Base-by-base conservation (phyloP, 2,888 invertebrate genomes). In the Drosophila anomalata region DNA sequence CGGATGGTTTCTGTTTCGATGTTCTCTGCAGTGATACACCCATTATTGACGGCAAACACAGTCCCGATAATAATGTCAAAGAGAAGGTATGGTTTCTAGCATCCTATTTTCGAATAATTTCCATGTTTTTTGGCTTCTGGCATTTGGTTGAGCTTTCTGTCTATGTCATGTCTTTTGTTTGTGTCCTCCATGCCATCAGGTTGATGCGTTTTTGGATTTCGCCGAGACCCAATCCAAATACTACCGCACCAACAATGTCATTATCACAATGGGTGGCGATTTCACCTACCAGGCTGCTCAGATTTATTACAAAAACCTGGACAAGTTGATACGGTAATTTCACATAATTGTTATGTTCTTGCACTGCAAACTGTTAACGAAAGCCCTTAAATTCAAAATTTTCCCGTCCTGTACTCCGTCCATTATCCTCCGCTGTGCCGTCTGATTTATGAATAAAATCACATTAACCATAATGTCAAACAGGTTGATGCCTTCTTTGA, bases 1-100 rank as follows among this genome's bases (percentile, higher is more conserved):
- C 99, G 0, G 93, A 94, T 6, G 98, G 98, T 0, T 99, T 98
- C 91, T 99, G 99, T 88, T 99, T 97, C 90, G 99, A 99, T 89
- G 93, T 95, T 5, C 93, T 96, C 0, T 99, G 99, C 88, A 90
- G 91, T 0, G 97, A 97, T 89, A 95, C 96, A 50, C 97, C 97
- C 0, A 96, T 98, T 11, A 94, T 97, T 76, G 98, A 98, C 90
- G 96, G 97, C 82, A 86, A 88, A 42, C 93, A 93, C 0, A 95
- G 97, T 51, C 95, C 96, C 0, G 95, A 96, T 75, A 97, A 96
- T 90, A 99, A 98, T 90, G 96, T 97, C 0, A 94, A 96, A 6
- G 84, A 91, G 41, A 94, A 93, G 93, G 97, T 97, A 92, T 90
- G 92, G 48, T 3, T 42, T 9, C 3, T 4, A 24, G 22, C 5